These are phyloP conservation scores for Phalanger gymnotis DNA, from an alignment of 2,797 vertebrate genomes.

Conservation along the genomic window DNA sequence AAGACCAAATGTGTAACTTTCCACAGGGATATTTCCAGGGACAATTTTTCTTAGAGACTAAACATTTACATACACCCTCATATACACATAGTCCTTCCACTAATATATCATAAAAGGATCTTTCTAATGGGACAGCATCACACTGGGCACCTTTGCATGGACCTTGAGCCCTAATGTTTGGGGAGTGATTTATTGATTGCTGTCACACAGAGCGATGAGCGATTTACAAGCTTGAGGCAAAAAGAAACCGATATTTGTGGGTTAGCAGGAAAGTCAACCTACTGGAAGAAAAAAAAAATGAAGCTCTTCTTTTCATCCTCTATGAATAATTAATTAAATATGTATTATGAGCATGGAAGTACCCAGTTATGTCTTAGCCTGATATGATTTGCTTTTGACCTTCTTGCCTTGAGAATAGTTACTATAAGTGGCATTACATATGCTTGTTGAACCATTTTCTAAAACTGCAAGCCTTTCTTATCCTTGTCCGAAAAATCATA, in stretches of 20 bases:
- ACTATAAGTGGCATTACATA: background rate
- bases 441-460: background rate
- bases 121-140: conserved; percentile 30
- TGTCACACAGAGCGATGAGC: conserved; percentile 49
- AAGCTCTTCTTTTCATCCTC: conserved; percentile 33
- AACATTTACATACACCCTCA: background rate
- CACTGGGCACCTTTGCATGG: conserved; percentile 53
- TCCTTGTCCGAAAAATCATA: background rate
- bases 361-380: background rate
- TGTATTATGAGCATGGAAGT: conserved; percentile 15
- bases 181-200: conserved; percentile 46
- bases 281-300: conserved; percentile 20
- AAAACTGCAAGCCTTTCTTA: background rate
- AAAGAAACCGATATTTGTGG: conserved; percentile 48
- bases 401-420: conserved; percentile 24
- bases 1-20: background rate
- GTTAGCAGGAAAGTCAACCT: background rate
- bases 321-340: conserved; percentile 68
- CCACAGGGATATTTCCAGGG: background rate
- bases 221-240: conserved; percentile 46
- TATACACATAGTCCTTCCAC: background rate
- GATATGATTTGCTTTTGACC: conserved; percentile 37
- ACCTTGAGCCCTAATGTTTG: conserved; percentile 50
- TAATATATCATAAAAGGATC: conserved; percentile 50
- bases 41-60: background rate